Percentiles rank a stretch among this genome's conserved stretches.
Conservation (phyloP, 2,797 vertebrate genomes). For the Naso thynnoides region DNA sequence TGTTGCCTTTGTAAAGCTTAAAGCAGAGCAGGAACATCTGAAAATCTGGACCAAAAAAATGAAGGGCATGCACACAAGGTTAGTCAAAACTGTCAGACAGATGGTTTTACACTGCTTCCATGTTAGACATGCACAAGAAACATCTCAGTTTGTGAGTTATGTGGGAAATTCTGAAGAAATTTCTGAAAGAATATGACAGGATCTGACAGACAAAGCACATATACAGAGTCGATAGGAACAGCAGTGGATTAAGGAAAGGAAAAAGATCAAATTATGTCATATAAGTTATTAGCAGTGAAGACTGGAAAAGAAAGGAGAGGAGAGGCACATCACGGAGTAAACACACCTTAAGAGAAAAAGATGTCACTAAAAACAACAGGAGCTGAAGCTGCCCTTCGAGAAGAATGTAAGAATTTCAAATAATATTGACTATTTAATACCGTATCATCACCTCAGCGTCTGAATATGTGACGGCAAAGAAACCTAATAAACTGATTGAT, state of each 20-base stretch:
- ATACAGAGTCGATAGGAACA: slow-evolving; percentile 11
- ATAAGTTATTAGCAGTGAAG: slow-evolving; percentile 23
- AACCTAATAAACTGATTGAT: neutral
- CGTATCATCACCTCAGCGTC: neutral
- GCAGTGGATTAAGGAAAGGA: slow-evolving; percentile 8
- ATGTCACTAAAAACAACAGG: slow-evolving; percentile 26
- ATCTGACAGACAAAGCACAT: slow-evolving; percentile 40
- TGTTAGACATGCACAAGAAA: slow-evolving; percentile 52
- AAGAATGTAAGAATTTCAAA: neutral
- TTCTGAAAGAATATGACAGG: slow-evolving; percentile 63
- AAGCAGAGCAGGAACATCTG: slow-evolving; percentile 49
- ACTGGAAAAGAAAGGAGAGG: slow-evolving; percentile 29
- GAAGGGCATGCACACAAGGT: slow-evolving; percentile 42
- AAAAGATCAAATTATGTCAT: slow-evolving; percentile 3
- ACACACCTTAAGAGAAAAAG: slow-evolving; percentile 53
- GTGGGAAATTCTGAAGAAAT: slow-evolving; percentile 13
- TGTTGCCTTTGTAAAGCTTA: slow-evolving; percentile 19
- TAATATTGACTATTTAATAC: neutral
- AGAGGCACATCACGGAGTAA: slow-evolving; percentile 4
- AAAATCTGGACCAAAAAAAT: slow-evolving; percentile 3
- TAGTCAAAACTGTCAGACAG: slow-evolving; percentile 27
- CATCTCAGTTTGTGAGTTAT: slow-evolving; percentile 18
- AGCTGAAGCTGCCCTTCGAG: slow-evolving; percentile 53
- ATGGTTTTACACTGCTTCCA: slow-evolving; percentile 26
- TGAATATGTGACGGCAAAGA: neutral